Evolutionary conservation across 2,797 vertebrate genomes (phyloP).

Genomic region (Myotis findleyi): DNA sequence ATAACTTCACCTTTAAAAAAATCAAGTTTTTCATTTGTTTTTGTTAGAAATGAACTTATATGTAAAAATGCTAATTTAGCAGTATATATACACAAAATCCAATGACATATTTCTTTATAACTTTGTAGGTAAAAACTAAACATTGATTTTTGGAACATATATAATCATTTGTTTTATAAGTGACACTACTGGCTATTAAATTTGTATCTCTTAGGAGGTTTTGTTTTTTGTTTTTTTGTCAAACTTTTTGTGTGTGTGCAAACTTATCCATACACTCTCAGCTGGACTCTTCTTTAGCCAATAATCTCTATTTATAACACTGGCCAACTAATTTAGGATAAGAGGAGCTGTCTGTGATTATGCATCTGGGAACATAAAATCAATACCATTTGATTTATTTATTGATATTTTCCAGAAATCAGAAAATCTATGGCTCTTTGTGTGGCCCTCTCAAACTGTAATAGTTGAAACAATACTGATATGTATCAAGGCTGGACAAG

Average conservation of each 20-base stretch:
- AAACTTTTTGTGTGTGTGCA: neutral
- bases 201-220: neutral
- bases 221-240: neutral
- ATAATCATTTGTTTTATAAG: constrained; percentile 8
- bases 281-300: neutral
- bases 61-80: neutral
- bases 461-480: neutral
- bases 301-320: neutral
- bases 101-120: neutral
- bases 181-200: neutral
- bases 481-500: neutral
- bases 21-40: neutral
- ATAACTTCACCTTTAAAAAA: neutral
- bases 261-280: neutral
- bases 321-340: neutral
- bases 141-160: neutral
- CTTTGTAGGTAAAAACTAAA: neutral
- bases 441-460: neutral
- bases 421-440: neutral
- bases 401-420: neutral
- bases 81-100: neutral
- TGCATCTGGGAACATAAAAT: neutral
- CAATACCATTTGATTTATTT: neutral
- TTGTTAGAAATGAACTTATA: constrained; percentile 5
- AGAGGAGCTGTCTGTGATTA: neutral